Evolutionary conservation across 2,113 vertebrate genomes (phyloP).

Genomic region (Aegypius monachus): DNA sequence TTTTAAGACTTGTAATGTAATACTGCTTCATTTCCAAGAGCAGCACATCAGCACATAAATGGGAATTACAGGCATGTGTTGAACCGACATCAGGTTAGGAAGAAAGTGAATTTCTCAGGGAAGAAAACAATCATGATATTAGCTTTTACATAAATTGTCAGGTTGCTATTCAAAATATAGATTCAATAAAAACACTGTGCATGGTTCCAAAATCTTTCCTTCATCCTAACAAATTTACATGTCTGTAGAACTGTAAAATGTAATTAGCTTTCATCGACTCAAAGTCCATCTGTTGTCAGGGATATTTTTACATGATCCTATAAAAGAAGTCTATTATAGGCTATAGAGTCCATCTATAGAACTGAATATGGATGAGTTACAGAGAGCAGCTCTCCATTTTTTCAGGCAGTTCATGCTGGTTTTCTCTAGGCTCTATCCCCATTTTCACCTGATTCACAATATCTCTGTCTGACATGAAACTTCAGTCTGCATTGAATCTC

Average conservation of each 20-base stretch:
- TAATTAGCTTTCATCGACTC: neutral
- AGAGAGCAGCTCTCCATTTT: neutral
- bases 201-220: neutral
- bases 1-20: neutral
- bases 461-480: neutral
- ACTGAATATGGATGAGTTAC: neutral
- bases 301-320: conserved; percentile 10
- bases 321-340: neutral
- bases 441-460: neutral
- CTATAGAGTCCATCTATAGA: neutral
- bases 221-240: neutral
- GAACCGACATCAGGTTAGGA: neutral
- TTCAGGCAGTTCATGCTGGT: neutral
- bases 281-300: neutral
- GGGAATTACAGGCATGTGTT: neutral
- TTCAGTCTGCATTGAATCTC: neutral
- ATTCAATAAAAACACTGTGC: neutral
- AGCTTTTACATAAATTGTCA: neutral
- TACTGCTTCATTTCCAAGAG: neutral
- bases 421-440: neutral
- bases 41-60: neutral
- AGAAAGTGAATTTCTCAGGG: neutral
- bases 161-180: neutral
- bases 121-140: neutral
- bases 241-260: neutral